These are phyloP conservation scores for Proisotoma minuta DNA, from an alignment of 2,888 invertebrate species.

Conservation along the genomic window DNA sequence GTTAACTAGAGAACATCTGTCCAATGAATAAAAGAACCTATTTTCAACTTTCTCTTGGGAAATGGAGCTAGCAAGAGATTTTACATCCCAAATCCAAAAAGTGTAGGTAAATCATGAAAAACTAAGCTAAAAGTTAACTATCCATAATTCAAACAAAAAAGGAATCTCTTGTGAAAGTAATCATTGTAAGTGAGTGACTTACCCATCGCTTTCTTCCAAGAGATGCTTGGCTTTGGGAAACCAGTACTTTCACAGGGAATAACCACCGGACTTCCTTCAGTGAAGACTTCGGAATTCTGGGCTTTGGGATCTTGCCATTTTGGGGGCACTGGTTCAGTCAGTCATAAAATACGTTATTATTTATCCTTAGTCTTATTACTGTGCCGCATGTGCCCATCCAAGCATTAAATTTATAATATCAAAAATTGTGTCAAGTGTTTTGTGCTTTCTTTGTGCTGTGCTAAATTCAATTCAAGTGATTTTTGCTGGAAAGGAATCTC, in stretches of 20 bases:
- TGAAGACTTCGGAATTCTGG: slow-evolving; percentile 50
- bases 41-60: too few relatives aligned
- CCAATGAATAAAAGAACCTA: too few relatives aligned
- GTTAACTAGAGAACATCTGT: too few relatives aligned
- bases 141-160: slow-evolving; percentile 1
- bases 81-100: too few relatives aligned
- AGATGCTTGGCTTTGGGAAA: slow-evolving; percentile 52
- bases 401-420: too few relatives aligned
- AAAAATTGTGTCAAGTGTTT: too few relatives aligned
- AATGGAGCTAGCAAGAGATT: too few relatives aligned
- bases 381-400: too few relatives aligned
- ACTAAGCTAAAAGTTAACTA: neutral
- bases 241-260: slow-evolving; percentile 53
- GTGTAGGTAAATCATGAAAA: too few relatives aligned
- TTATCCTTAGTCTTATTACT: neutral
- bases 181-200: slow-evolving; percentile 33
- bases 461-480: too few relatives aligned
- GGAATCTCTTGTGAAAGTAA: neutral
- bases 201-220: slow-evolving; percentile 52
- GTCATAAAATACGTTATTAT: too few relatives aligned
- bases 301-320: slow-evolving; percentile 51
- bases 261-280: slow-evolving; percentile 50
- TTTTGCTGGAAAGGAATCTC: too few relatives aligned
- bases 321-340: slow-evolving; percentile 51
- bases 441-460: slow-evolving; percentile 1